These are phyloP conservation scores for Holacanthella duospinosa DNA, from an alignment of 2,888 invertebrate genomes.

Conservation along the genomic window DNA sequence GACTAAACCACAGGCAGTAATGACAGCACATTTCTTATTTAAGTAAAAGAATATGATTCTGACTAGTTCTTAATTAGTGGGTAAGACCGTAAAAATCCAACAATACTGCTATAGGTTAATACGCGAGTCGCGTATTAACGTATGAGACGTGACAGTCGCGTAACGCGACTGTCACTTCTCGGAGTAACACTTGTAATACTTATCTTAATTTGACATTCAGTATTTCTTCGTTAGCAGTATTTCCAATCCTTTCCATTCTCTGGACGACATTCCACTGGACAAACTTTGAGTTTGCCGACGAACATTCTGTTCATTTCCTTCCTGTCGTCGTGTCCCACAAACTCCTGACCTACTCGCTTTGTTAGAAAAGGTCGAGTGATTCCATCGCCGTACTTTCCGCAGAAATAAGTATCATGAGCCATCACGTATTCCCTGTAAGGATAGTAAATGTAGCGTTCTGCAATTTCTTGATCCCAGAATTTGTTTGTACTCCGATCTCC, in stretches of 20 bases:
- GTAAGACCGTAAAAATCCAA: no score
- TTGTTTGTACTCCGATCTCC: background rate
- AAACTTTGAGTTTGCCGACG: slow-evolving; percentile 7
- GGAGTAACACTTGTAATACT: no score
- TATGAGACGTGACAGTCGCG: no score
- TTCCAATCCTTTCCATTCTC: slow-evolving; percentile 4
- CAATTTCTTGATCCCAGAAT: slow-evolving; percentile 8
- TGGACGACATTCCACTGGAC: slow-evolving; percentile 9
- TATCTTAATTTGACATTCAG: no score
- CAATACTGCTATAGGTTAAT: no score
- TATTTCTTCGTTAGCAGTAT: background rate
- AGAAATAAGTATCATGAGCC: slow-evolving; percentile 13
- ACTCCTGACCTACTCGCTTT: slow-evolving; percentile 9
- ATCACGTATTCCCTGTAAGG: background rate
- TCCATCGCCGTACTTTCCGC: slow-evolving; percentile 5
- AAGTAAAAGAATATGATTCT: no score
- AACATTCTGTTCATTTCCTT: slow-evolving; percentile 6
- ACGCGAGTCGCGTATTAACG: no score
- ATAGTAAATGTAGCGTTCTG: background rate
- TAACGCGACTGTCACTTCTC: no score
- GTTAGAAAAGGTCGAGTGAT: slow-evolving; percentile 7
- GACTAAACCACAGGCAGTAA: no score
- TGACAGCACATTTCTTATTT: no score
- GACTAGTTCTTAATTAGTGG: no score
- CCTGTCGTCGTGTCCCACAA: slow-evolving; percentile 10